Conservation (phyloP, 2,113 vertebrate genomes). For the Rallus limicola region DNA sequence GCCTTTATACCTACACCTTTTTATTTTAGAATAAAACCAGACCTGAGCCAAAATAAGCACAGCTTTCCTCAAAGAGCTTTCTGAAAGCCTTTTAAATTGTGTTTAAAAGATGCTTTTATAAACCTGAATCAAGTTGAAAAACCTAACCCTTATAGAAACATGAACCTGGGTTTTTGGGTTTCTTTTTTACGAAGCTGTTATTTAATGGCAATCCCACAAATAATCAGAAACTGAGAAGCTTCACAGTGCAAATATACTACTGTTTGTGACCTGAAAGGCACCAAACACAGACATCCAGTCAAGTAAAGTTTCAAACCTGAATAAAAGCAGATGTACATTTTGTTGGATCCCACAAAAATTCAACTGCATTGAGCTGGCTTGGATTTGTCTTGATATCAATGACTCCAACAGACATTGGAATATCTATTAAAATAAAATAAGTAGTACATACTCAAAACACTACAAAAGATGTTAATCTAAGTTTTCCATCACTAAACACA, state of each 20-base stretch:
- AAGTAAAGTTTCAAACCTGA: conserved; percentile 80
- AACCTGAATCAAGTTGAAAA: neutral
- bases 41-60: neutral
- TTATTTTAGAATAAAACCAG: neutral
- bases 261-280: conserved; percentile 8
- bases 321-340: conserved; percentile 87
- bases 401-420: conserved; percentile 87
- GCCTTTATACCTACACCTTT: neutral
- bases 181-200: neutral
- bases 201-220: neutral
- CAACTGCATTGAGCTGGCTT: conserved; percentile 84
- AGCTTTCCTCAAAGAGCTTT: neutral
- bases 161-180: neutral
- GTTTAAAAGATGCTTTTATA: neutral
- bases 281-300: conserved; percentile 29
- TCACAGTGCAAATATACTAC: neutral
- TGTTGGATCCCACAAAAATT: conserved; percentile 87
- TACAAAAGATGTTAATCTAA: neutral
- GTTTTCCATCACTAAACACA: neutral
- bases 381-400: conserved; percentile 85
- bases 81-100: neutral
- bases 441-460: neutral
- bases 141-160: neutral
- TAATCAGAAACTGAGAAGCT: neutral
- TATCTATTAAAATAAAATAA: conserved; percentile 77